Conservation (phyloP, 2,113 vertebrate genomes). For the Naja naja region DNA sequence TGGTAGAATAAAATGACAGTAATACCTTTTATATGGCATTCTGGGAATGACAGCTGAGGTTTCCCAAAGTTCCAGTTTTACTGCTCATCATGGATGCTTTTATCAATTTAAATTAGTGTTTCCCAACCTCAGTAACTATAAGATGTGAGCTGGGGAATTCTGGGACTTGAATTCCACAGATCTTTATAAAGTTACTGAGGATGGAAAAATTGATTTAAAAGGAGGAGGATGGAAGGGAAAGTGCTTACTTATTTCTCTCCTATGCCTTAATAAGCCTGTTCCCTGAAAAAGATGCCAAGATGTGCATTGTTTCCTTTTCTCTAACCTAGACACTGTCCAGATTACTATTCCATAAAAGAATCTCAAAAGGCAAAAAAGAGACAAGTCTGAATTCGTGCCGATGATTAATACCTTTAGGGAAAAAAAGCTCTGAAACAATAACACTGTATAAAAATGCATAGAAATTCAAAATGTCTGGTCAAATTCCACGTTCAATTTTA, state of each 20-base stretch:
- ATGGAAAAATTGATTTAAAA: not conserved
- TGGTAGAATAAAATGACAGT: not conserved
- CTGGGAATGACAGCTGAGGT: not conserved
- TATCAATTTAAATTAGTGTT: not conserved
- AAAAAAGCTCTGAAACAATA: not conserved
- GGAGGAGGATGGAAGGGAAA: not conserved
- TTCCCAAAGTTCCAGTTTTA: not conserved
- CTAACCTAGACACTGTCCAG: not conserved
- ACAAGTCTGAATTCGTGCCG: not conserved
- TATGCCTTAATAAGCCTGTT: not conserved
- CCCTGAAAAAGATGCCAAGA: not conserved
- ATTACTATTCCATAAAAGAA: not conserved
- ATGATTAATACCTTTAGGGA: not conserved
- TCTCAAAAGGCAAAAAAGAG: not conserved
- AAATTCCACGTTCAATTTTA: not conserved
- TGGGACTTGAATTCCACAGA: not conserved
- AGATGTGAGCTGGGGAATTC: not conserved
- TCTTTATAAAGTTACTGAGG: not conserved
- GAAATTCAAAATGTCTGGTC: not conserved
- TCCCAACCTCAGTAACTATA: not conserved
- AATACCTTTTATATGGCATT: not conserved
- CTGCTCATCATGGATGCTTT: not conserved
- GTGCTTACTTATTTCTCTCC: not conserved
- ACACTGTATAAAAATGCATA: not conserved
- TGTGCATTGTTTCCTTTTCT: not conserved